A percentile compares a stretch with the other conserved stretches of the same genome.
Evolutionary conservation across 2,888 invertebrate genomes (phyloP).

Genomic region (Zaprionus lineosus): DNA sequence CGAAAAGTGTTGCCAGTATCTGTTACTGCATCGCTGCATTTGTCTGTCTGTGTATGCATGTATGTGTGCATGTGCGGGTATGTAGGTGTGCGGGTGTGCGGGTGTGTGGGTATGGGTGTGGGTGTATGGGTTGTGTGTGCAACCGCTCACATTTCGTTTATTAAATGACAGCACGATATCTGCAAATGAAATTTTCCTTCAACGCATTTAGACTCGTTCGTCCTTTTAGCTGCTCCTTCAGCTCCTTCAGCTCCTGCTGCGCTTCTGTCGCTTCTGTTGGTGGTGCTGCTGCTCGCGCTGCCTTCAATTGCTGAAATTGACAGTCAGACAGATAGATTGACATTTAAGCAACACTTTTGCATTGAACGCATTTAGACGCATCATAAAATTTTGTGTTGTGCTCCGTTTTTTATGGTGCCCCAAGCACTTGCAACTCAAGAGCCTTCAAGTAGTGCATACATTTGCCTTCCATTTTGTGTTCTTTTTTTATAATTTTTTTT

Average conservation of each 20-base stretch:
- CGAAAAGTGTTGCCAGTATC: constrained; percentile 76
- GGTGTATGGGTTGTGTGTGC: no score
- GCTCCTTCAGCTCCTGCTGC: constrained; percentile 9
- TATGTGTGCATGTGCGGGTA: constrained; percentile 14
- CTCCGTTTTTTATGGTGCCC: constrained; percentile 56
- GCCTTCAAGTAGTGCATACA: constrained; percentile 54
- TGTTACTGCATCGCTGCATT: constrained; percentile 76
- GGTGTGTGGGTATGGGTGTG: no score
- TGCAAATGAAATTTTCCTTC: constrained; percentile 81
- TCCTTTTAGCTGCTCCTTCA: not conserved
- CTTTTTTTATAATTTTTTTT: no score
- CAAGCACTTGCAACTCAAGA: constrained; percentile 64
- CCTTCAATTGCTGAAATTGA: constrained; percentile 75
- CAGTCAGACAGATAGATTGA: constrained; percentile 78
- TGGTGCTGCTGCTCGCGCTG: constrained; percentile 32
- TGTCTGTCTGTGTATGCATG: constrained; percentile 45
- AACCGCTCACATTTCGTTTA: constrained; percentile 78
- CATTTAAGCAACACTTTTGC: constrained; percentile 79
- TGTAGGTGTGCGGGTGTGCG: no score
- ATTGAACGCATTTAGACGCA: constrained; percentile 74
- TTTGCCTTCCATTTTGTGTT: constrained; percentile 64
- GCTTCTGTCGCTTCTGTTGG: constrained; percentile 7
- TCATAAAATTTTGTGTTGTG: constrained; percentile 74
- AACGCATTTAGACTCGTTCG: constrained; percentile 67
- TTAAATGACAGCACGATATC: constrained; percentile 82